A percentile compares a stretch with the other conserved stretches of the same genome.
Evolutionary conservation across 92 coral and sea anemone genomes (phyloP).

Genomic region (Umimayanthus chanpuru): DNA sequence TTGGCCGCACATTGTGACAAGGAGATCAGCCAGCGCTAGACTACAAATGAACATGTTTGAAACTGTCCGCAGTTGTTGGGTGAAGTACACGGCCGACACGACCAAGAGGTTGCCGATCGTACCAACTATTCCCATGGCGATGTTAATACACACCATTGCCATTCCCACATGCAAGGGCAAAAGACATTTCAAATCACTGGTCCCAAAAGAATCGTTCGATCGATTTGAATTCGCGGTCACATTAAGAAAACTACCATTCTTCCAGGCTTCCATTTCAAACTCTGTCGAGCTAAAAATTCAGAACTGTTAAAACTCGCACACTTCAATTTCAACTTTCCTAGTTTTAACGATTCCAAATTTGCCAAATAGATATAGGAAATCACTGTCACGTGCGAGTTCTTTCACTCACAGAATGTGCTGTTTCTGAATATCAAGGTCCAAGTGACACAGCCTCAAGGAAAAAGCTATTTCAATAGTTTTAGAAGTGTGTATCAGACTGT

Average conservation of each 20-base stretch:
- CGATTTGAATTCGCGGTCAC: not conserved
- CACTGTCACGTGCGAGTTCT: not conserved
- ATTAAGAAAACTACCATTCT: not conserved
- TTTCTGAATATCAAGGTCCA: not conserved
- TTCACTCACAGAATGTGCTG: not conserved
- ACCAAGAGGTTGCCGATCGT: conserved; percentile 26
- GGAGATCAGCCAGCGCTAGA: conserved; percentile 28
- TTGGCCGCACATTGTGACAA: conserved; percentile 39
- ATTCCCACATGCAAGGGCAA: conserved; percentile 6
- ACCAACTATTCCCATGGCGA: conserved; percentile 24
- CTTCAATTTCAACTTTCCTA: not conserved
- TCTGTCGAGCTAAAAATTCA: not conserved
- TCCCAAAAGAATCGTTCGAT: conserved; percentile 4
- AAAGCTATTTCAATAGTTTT: not conserved
- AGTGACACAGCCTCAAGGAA: not conserved
- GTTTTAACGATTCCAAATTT: too few species aligned
- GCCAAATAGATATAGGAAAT: not conserved
- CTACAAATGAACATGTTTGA: conserved; percentile 36
- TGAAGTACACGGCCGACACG: conserved; percentile 23
- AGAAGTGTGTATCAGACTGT: not conserved
- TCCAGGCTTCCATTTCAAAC: not conserved
- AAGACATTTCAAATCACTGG: not conserved
- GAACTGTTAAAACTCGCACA: not conserved
- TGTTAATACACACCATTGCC: conserved; percentile 26
- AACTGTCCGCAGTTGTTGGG: conserved; percentile 11